Base-by-base conservation (phyloP, 2,797 vertebrate genomes). In the Synanceia verrucosa region DNA sequence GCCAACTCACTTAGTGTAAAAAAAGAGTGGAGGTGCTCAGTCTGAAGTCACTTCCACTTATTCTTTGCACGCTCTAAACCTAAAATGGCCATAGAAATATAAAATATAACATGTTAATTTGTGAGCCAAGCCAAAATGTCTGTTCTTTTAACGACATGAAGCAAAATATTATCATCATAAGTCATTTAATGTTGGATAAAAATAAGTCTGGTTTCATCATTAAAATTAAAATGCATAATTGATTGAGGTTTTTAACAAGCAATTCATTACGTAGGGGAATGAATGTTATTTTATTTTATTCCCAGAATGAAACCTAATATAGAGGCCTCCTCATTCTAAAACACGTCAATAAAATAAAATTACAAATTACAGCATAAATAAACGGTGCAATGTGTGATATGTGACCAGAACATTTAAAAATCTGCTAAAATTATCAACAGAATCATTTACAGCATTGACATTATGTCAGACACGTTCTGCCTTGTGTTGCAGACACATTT, bases 201-300 rank as follows among this genome's bases (percentile, higher is more conserved):
- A 29, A n/a, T n/a, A 34, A 14, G 21, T 14, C 4, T 47, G 5
- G 43, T 19, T 4, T 58, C 10, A 53, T 66, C 14, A 47, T n/a
- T n/a, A n/a, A n/a, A n/a, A n/a, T n/a, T 56, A 36, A 58, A 56
- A 66, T 52, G 59, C 55, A 71, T 66, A 62, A 62, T 41, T 51
- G 7, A 59, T 71, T 63, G 12, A 23, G 52, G 36, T 34, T 72
- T 19, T 74, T 52, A 63, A 33, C 21, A 18, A 9, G 14, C n/a
- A 76, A 44, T 66, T 77, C 26, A 76, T 79, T 60, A 65, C 47
- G 39, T 21, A 19, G 24, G 4, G 31, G 9, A 51, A 70, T 47
- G 12, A 41, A 37, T 51, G 57, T 6, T 64, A 34, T 63, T 39
- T 68, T 10, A 50, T 34, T 41, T 55, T 29, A n/a, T 55, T 6